These are phyloP conservation scores for Apis cerana DNA, from an alignment of 1,140 invertebrate species.

Conservation along the genomic window DNA sequence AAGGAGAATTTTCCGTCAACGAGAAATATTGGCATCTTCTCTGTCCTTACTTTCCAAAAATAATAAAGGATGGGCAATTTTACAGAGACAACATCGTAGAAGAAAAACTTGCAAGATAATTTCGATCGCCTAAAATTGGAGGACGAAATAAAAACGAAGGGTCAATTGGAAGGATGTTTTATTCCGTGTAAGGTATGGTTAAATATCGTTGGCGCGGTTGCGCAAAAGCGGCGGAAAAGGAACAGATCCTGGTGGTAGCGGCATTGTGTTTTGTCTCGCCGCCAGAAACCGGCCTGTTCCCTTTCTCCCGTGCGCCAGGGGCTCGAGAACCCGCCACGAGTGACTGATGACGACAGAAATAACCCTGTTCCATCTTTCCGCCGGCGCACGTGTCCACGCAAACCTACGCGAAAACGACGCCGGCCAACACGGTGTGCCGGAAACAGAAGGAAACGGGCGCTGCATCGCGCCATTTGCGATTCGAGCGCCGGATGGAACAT, in stretches of 20 bases:
- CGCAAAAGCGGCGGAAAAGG: slow-evolving; percentile 55
- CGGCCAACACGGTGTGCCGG: slow-evolving; percentile 17
- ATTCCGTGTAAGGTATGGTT: too few relatives aligned
- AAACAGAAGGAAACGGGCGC: slow-evolving; percentile 7
- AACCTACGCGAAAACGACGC: slow-evolving; percentile 64
- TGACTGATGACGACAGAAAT: slow-evolving; percentile 78
- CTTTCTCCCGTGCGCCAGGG: slow-evolving; percentile 25
- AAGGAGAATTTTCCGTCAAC: too few relatives aligned
- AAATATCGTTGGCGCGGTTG: slow-evolving; percentile 47
- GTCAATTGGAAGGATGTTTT: too few relatives aligned
- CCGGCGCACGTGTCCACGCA: slow-evolving; percentile 69
- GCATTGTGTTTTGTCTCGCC: slow-evolving; percentile 58
- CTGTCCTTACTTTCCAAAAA: too few relatives aligned
- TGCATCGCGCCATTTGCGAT: slow-evolving; percentile 46
- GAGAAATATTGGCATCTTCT: too few relatives aligned
- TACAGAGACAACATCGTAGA: too few relatives aligned
- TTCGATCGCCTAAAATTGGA: too few relatives aligned
- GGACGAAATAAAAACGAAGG: too few relatives aligned
- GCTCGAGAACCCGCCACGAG: slow-evolving; percentile 60
- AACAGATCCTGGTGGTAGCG: slow-evolving; percentile 41
- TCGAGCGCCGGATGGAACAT: neutral
- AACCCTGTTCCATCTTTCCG: slow-evolving; percentile 67
- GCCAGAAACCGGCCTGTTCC: slow-evolving; percentile 35
- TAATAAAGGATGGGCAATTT: too few relatives aligned
- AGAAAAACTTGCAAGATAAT: too few relatives aligned